phyloP scores from a whole-genome alignment of 2,113 vertebrate species.

The Xyrauchen texanus region DNA sequence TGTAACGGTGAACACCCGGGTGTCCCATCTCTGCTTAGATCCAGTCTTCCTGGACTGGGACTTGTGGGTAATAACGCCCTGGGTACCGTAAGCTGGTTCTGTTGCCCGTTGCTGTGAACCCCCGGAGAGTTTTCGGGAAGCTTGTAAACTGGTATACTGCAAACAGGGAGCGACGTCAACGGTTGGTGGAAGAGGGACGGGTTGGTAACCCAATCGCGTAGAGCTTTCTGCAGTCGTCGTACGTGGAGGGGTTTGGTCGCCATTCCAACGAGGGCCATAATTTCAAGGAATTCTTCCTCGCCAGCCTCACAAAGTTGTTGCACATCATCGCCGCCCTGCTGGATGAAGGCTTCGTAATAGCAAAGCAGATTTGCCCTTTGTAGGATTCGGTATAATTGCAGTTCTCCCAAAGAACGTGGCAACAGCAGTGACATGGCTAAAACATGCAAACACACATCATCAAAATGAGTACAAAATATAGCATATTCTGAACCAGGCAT shows the following conservation, averaged over 20 bases:
- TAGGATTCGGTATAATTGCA: constrained; percentile 94
- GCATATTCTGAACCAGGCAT: neutral
- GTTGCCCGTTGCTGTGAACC: constrained; percentile 36
- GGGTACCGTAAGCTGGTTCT: constrained; percentile 74
- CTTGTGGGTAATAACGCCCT: constrained; percentile 82
- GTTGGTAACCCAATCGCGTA: constrained; percentile 97
- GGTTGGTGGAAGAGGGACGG: constrained; percentile 95
- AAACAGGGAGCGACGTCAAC: constrained; percentile 89
- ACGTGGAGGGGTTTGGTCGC: constrained; percentile 96
- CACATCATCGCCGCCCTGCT: constrained; percentile 96
- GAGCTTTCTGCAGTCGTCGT: constrained; percentile 90
- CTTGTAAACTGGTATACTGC: constrained; percentile 97
- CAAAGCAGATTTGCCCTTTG: constrained; percentile 94
- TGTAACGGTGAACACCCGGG: constrained; percentile 78
- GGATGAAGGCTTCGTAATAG: constrained; percentile 97
- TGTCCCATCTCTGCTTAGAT: constrained; percentile 69
- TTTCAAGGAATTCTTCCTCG: constrained; percentile 96
- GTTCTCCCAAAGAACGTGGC: constrained; percentile 92
- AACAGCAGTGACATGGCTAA: constrained; percentile 88
- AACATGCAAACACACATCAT: neutral
- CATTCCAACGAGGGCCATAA: constrained; percentile 97
- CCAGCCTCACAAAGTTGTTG: constrained; percentile 97
- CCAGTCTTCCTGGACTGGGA: constrained; percentile 73
- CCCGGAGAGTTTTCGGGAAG: constrained; percentile 85
- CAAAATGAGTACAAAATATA: neutral